Conservation (phyloP, 2,113 vertebrate genomes). For the Ceyx cyanopectus region DNA sequence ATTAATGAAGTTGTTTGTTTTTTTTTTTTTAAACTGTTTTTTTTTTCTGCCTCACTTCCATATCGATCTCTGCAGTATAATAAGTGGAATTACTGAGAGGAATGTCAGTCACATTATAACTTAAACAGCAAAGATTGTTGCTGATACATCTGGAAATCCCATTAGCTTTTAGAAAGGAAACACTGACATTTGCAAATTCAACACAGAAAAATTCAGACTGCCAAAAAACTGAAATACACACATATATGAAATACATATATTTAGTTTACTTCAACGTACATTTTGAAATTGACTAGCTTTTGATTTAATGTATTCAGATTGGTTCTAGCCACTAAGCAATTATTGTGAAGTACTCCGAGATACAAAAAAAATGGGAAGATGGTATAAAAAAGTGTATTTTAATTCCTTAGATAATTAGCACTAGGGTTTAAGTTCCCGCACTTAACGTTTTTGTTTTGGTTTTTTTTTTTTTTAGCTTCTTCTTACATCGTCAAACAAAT, state of each 20-base stretch:
- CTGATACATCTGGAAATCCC: slow-evolving; percentile 24
- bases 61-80: neutral
- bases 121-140: slow-evolving; percentile 28
- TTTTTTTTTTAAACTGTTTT: neutral
- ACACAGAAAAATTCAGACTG: slow-evolving; percentile 31
- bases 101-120: neutral
- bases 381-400: slow-evolving; percentile 35
- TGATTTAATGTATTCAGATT: slow-evolving; percentile 42
- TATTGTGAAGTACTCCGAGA: slow-evolving; percentile 39
- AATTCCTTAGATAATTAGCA: slow-evolving; percentile 1
- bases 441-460: neutral
- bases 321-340: slow-evolving; percentile 29
- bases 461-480: neutral
- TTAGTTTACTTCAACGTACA: neutral
- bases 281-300: slow-evolving; percentile 55
- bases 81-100: slow-evolving; percentile 22
- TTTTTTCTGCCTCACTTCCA: neutral
- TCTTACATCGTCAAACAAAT: slow-evolving; percentile 30
- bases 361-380: neutral
- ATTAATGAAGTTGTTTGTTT: neutral
- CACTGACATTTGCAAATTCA: slow-evolving; percentile 10
- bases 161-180: slow-evolving; percentile 45
- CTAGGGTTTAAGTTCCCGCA: neutral
- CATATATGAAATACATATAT: neutral
- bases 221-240: slow-evolving; percentile 19